Evolutionary conservation across 37 sponge, comb jelly and placozoan species (phyloP).

Genomic region (Cliona cf. orientalis): DNA sequence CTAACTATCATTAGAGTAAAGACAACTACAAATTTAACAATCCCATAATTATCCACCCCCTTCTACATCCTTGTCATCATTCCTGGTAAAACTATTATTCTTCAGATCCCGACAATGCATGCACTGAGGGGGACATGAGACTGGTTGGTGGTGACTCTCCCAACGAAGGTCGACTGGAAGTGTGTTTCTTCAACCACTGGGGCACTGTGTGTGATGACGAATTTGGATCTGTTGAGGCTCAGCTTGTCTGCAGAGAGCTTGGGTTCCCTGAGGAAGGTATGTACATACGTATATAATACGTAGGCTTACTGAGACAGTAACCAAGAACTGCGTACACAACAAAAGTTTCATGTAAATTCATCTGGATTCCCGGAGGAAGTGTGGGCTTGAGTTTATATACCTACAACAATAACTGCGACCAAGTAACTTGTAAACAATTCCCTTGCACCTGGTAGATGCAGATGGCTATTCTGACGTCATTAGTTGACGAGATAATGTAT

Average conservation of each 20-base stretch:
- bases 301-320: neutral
- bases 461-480: no score
- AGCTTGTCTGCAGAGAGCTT: constrained; percentile 53
- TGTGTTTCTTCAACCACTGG: constrained; percentile 58
- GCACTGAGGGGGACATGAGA: constrained; percentile 24
- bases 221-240: constrained; percentile 45
- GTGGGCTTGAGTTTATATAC: no score
- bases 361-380: no score
- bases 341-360: no score
- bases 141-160: constrained; percentile 32
- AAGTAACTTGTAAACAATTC: no score
- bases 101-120: constrained; percentile 24
- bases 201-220: constrained; percentile 61
- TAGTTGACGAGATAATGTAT: no score
- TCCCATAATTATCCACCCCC: neutral
- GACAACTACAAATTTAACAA: no score
- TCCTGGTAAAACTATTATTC: neutral
- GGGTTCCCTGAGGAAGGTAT: constrained; percentile 38
- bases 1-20: no score
- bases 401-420: no score
- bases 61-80: neutral
- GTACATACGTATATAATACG: neutral
- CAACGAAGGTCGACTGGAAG: constrained; percentile 55
- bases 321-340: no score
- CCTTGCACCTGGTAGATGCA: no score